Evolutionary conservation across 2,888 invertebrate species (phyloP).

Genomic region (Oxytorus armatus): DNA sequence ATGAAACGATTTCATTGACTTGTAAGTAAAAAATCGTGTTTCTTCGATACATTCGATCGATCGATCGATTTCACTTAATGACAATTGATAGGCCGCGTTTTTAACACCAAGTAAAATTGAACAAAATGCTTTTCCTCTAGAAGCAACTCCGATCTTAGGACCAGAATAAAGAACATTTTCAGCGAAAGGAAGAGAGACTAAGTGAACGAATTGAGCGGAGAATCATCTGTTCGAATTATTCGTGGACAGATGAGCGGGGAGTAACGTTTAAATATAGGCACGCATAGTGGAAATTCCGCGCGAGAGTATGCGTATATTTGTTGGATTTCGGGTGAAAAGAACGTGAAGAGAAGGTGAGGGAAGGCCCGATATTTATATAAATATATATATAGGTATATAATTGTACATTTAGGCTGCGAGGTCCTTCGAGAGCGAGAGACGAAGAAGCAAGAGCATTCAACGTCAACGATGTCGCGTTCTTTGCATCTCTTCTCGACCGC

Average conservation of each 20-base stretch:
- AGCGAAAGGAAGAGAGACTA: conserved; percentile 13
- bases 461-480: conserved; percentile 66
- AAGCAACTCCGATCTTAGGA: conserved; percentile 5
- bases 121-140: background rate
- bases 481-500: conserved; percentile 75
- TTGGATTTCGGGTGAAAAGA: conserved; percentile 67
- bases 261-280: conserved; percentile 21
- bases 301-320: conserved; percentile 51
- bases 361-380: background rate
- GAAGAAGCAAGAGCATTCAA: conserved; percentile 51
- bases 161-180: background rate
- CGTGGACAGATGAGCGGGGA: conserved; percentile 62
- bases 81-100: too few relatives aligned
- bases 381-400: conserved; percentile 22
- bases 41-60: too few relatives aligned
- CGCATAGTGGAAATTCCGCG: conserved; percentile 32
- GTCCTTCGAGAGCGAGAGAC: conserved; percentile 62
- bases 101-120: background rate
- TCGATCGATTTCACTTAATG: too few relatives aligned
- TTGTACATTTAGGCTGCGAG: conserved; percentile 1
- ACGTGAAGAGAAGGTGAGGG: conserved; percentile 56
- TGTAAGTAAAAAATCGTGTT: too few relatives aligned
- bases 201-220: conserved; percentile 65
- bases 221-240: conserved; percentile 52
- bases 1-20: too few relatives aligned